A percentile compares a stretch with the other conserved stretches of the same genome.
phyloP scores from a whole-genome alignment of 2,797 vertebrate species.

The Pseudocheirus occidentalis region DNA sequence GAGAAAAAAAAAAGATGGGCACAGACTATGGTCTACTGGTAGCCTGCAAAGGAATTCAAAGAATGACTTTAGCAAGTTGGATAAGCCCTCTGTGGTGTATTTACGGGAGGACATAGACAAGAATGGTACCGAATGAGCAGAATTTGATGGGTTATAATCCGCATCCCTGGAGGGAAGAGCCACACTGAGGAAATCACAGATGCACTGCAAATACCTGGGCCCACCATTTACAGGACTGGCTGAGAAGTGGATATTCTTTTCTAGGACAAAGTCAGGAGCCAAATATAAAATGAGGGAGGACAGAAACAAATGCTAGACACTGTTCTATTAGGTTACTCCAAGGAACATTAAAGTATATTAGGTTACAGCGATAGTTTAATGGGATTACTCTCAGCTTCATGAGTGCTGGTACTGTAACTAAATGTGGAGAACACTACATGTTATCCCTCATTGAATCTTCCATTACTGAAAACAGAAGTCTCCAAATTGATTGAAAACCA shows the following conservation, averaged over 20 bases:
- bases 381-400: background rate
- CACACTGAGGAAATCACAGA: background rate
- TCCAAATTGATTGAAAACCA: background rate
- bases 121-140: background rate
- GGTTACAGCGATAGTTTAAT: background rate
- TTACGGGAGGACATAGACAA: background rate
- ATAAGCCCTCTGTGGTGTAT: background rate
- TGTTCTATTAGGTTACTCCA: background rate
- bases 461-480: background rate
- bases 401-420: background rate
- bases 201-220: background rate
- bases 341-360: background rate
- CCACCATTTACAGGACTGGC: background rate
- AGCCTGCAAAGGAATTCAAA: background rate
- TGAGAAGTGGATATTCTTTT: background rate
- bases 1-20: background rate
- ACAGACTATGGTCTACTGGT: background rate
- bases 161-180: background rate
- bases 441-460: background rate
- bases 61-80: background rate
- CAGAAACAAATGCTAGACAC: background rate
- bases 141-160: background rate
- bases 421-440: constrained; percentile 8
- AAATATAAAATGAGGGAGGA: background rate
- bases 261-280: constrained; percentile 31